Conservation (phyloP, 2,888 invertebrate species). For the Brachyptera risi region DNA sequence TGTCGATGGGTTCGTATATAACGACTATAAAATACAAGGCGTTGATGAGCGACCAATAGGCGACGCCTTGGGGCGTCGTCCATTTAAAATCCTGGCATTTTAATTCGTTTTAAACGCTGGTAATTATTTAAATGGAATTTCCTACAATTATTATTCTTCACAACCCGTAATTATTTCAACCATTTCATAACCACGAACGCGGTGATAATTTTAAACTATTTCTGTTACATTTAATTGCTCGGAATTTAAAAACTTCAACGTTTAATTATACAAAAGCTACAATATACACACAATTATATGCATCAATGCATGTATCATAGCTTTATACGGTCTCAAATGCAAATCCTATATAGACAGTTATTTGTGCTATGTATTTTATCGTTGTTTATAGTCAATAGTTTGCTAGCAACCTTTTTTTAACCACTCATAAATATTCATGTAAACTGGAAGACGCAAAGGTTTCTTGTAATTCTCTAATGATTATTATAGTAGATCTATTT, state of each 20-base stretch:
- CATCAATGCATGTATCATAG: not conserved
- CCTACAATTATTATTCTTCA: too few relatives aligned
- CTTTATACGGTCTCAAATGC: not conserved
- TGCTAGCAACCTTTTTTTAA: too few relatives aligned
- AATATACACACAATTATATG: not conserved
- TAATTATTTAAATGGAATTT: not conserved
- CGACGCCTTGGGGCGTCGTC: not conserved
- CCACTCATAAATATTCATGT: conserved; percentile 11
- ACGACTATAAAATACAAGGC: too few relatives aligned
- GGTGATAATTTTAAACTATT: conserved; percentile 13
- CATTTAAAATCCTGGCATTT: conserved; percentile 8
- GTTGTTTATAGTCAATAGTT: too few relatives aligned
- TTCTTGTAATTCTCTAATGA: too few relatives aligned
- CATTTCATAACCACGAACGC: not conserved
- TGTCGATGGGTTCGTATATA: too few relatives aligned
- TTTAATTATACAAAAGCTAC: conserved; percentile 8
- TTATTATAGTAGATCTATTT: too few relatives aligned
- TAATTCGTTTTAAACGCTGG: not conserved
- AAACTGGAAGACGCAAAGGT: too few relatives aligned
- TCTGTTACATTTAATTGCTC: conserved; percentile 10
- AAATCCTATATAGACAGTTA: not conserved
- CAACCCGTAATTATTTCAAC: conserved; percentile 12
- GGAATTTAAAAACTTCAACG: too few relatives aligned
- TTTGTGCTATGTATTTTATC: not conserved
- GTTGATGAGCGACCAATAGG: too few relatives aligned